phyloP scores from a whole-genome alignment of 1,140 invertebrate genomes.

The Saccostrea glomerata region DNA sequence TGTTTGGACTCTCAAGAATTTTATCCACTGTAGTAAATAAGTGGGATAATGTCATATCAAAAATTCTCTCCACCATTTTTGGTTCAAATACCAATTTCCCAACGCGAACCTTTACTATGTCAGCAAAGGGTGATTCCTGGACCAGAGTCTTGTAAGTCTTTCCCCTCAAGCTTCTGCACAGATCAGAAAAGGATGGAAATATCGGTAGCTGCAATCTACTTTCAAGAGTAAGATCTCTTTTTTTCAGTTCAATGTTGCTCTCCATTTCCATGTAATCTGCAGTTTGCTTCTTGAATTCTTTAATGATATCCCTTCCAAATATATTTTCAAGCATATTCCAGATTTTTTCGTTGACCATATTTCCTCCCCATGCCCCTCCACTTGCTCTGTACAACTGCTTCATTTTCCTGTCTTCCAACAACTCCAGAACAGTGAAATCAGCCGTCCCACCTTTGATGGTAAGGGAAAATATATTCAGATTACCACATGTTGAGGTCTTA shows the following conservation, averaged over 20 bases:
- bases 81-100: not conserved
- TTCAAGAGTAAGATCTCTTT: not conserved
- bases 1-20: not conserved
- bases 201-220: not conserved
- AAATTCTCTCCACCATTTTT: not conserved
- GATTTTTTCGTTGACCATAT: not conserved
- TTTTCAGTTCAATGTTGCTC: slow-evolving; percentile 45
- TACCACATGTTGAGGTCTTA: no score
- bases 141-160: not conserved
- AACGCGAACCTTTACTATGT: not conserved
- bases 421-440: slow-evolving; percentile 35
- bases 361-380: slow-evolving; percentile 35
- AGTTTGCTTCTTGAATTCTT: slow-evolving; percentile 64
- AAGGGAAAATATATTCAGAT: no score
- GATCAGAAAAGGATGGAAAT: not conserved
- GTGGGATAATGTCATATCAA: not conserved
- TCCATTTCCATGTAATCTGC: slow-evolving; percentile 58
- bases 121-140: not conserved
- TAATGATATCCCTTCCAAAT: slow-evolving; percentile 60
- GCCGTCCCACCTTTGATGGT: slow-evolving; percentile 36
- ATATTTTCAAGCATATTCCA: slow-evolving; percentile 5
- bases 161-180: not conserved
- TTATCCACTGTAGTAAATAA: not conserved
- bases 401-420: not conserved
- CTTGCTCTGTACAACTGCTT: slow-evolving; percentile 30